phyloP scores from a whole-genome alignment of 2,888 invertebrate species.

The Cryptocheilus praepositus region DNA sequence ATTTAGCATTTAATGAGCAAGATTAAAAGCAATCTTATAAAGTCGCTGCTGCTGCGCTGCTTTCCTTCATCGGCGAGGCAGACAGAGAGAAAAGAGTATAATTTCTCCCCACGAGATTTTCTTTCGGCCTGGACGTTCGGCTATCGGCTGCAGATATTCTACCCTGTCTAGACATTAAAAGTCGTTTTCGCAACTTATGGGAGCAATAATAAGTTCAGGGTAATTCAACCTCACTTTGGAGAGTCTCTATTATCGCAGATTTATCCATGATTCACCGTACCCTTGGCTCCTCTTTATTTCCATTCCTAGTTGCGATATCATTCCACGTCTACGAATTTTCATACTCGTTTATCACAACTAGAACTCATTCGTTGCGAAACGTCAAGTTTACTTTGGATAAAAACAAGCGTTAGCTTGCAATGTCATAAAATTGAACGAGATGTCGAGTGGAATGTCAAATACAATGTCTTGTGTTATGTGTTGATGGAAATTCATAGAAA shows the following conservation, averaged over 20 bases:
- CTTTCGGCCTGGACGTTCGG: constrained; percentile 8
- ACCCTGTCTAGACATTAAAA: constrained; percentile 3
- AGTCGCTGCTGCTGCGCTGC: not conserved
- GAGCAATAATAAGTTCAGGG: not conserved
- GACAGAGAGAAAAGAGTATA: constrained; percentile 9
- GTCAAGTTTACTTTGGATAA: no score
- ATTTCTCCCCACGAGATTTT: constrained; percentile 5
- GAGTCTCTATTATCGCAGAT: not conserved
- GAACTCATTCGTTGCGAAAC: no score
- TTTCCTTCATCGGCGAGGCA: not conserved
- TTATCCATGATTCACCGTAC: not conserved
- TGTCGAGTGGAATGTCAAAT: no score
- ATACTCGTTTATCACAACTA: no score
- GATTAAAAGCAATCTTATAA: not conserved
- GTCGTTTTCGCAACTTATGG: constrained; percentile 2
- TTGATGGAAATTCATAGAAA: no score
- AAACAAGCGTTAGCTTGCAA: no score
- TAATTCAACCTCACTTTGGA: not conserved
- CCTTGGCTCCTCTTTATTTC: no score
- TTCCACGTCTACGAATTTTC: no score
- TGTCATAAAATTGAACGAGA: no score
- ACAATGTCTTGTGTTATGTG: no score
- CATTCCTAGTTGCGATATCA: no score
- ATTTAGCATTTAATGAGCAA: no score
- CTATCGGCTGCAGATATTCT: constrained; percentile 7